Evolutionary conservation across 2,888 invertebrate species (phyloP), one percentile per base, ranked within the genome.

Genomic region (Sesia apiformis): DNA sequence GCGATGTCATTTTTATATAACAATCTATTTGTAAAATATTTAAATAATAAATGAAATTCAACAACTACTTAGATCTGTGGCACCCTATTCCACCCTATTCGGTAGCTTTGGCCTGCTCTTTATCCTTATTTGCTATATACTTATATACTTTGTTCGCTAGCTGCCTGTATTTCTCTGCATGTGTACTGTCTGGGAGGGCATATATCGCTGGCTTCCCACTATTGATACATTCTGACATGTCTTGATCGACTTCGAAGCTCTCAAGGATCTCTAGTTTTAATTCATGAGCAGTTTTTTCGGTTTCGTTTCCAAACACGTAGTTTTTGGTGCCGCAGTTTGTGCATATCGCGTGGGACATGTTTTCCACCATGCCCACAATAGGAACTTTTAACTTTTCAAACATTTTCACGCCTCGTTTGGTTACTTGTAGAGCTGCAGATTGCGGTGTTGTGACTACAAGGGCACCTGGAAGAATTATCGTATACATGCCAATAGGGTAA

Each of bases 391-490:
- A 89, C 74, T 94, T 97, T 58, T 93, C 91, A 70, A 97, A 96
- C 97, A 98, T 97, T 64, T 93, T 93, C 0, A 95, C 94, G 6
- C 97, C 97, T 64, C 96, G 92, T 66, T 93, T 91, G 0, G 97
- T 95, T 39, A 98, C 97, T 73, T 97, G 93, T 4, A 98, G 74
- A 0, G 98, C 95, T 3, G 97, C 94, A 54, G 92, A 93, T 77
- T 98, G 98, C 0, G 98, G 98, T 0, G 98, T 98, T 5, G 97
- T 97, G 0, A 98, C 96, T 52, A 98, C 86, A n/a, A 98, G 72
- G 4, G 94, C 96, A 23, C 96, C 95, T 93, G 74, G 7, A 38
- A 23, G 6, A 38, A 50, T 42, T 42, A 23, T 23, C 23, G 23
- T 2, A 23, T 23, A 23, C 23, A 23, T 23, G 23, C 2, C 2